Percentiles rank a stretch among this genome's conserved stretches.
phyloP scores from a whole-genome alignment of 2,888 invertebrate genomes.

The Catocala fraxini region DNA sequence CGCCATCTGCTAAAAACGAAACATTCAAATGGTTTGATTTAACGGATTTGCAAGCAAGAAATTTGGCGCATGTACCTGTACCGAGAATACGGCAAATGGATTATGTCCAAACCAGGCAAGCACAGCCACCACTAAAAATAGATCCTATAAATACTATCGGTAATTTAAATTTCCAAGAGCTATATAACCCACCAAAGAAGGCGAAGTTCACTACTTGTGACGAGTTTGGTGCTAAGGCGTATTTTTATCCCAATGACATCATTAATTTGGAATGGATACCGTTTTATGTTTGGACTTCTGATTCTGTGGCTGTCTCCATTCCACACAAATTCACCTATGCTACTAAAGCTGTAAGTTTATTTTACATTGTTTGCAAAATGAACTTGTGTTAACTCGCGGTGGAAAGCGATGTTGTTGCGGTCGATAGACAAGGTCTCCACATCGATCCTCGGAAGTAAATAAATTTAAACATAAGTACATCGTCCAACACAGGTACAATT shows the following conservation, averaged over 20 bases:
- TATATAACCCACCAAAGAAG: background rate
- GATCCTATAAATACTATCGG: too few relatives aligned
- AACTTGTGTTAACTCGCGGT: too few relatives aligned
- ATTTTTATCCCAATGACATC: conserved; percentile 68
- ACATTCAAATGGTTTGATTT: conserved; percentile 50
- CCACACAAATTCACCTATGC: conserved; percentile 66
- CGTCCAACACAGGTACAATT: too few relatives aligned
- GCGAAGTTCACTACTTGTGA: conserved; percentile 69
- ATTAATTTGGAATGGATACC: conserved; percentile 70
- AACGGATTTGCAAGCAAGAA: conserved; percentile 44
- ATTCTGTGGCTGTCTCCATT: conserved; percentile 19
- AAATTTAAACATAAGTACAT: too few relatives aligned
- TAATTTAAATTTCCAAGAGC: too few relatives aligned
- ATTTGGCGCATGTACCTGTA: conserved; percentile 25
- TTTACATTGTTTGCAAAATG: background rate
- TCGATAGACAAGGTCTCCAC: too few relatives aligned
- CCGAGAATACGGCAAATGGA: background rate
- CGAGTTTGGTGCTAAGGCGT: conserved; percentile 60
- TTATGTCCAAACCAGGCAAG: too few relatives aligned
- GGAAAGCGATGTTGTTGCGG: too few relatives aligned
- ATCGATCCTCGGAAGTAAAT: too few relatives aligned
- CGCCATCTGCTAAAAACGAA: conserved; percentile 11
- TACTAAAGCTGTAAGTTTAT: conserved; percentile 61
- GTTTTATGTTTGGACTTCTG: conserved; percentile 70
- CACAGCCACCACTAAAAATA: too few relatives aligned